Percentiles rank a stretch among this genome's conserved stretches.
Conservation (phyloP, 2,888 invertebrate genomes). For the Cryptocephalus primarius region DNA sequence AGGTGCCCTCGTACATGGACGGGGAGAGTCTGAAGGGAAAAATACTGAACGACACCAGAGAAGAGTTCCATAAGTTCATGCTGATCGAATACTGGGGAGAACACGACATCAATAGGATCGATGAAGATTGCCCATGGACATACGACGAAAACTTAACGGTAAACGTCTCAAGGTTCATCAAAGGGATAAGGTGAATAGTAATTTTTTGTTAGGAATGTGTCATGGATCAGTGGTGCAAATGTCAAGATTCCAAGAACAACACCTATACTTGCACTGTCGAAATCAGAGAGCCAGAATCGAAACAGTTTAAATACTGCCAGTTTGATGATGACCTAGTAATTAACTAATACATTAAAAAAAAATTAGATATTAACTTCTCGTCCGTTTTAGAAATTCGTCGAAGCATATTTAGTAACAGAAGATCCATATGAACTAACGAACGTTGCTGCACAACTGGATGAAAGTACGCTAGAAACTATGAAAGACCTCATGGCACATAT, state of each 20-base stretch:
- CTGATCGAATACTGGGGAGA: slow-evolving; percentile 80
- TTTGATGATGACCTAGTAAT: slow-evolving; percentile 48
- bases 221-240: slow-evolving; percentile 62
- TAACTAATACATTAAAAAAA: background rate
- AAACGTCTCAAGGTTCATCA: slow-evolving; percentile 20
- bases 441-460: slow-evolving; percentile 30
- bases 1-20: slow-evolving; percentile 21
- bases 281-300: slow-evolving; percentile 36
- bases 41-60: slow-evolving; percentile 8
- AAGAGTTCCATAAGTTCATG: slow-evolving; percentile 42
- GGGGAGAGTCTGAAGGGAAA: slow-evolving; percentile 25
- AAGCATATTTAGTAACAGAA: slow-evolving; percentile 59
- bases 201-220: slow-evolving; percentile 48
- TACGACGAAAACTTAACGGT: slow-evolving; percentile 51
- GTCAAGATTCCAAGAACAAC: slow-evolving; percentile 76
- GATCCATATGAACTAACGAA: slow-evolving; percentile 69
- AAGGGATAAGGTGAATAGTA: background rate
- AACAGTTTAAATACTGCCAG: slow-evolving; percentile 52
- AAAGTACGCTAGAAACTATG: slow-evolving; percentile 1
- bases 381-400: slow-evolving; percentile 52
- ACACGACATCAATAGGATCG: slow-evolving; percentile 44
- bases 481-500: slow-evolving; percentile 1
- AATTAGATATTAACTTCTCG: slow-evolving; percentile 4
- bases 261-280: slow-evolving; percentile 70
- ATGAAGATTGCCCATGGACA: slow-evolving; percentile 53